phyloP scores from a whole-genome alignment of 2,113 vertebrate species.

The Mesembrinibis cayennensis region DNA sequence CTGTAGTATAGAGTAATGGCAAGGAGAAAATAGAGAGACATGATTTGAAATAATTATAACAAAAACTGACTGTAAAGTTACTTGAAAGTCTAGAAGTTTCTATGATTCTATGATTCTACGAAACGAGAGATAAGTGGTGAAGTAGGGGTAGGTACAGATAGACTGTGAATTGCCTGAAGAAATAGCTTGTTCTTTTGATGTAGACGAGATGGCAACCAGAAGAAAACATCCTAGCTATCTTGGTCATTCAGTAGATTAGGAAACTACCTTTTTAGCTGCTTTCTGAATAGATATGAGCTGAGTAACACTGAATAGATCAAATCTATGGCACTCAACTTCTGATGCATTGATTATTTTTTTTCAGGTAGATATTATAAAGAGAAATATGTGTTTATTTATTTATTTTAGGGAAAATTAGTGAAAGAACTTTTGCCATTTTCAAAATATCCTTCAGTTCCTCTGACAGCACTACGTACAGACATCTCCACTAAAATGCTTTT shows the following conservation, averaged over 20 bases:
- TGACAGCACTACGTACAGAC: constrained; percentile 67
- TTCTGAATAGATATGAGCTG: not conserved
- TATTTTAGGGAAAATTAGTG: constrained; percentile 69
- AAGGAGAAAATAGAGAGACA: not conserved
- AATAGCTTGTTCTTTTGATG: not conserved
- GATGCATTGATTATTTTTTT: not conserved
- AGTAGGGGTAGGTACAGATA: not conserved
- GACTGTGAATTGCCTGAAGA: not conserved
- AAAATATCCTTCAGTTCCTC: constrained; percentile 64
- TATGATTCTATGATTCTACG: too few relatives aligned
- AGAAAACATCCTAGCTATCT: not conserved
- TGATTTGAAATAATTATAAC: not conserved
- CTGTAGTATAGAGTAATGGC: not conserved
- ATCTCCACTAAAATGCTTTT: constrained; percentile 53
- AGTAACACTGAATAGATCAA: not conserved
- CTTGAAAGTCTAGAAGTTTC: not conserved
- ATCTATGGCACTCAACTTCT: not conserved
- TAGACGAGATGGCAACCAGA: not conserved
- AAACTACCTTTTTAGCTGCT: not conserved
- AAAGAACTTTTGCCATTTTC: constrained; percentile 72
- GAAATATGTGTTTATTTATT: not conserved
- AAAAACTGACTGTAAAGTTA: not conserved
- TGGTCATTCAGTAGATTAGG: not conserved
- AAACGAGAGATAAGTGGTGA: not conserved
- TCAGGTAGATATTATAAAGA: not conserved